These are phyloP conservation scores for Thelaira solivaga DNA, from an alignment of 2,888 invertebrate species.

Conservation along the genomic window DNA sequence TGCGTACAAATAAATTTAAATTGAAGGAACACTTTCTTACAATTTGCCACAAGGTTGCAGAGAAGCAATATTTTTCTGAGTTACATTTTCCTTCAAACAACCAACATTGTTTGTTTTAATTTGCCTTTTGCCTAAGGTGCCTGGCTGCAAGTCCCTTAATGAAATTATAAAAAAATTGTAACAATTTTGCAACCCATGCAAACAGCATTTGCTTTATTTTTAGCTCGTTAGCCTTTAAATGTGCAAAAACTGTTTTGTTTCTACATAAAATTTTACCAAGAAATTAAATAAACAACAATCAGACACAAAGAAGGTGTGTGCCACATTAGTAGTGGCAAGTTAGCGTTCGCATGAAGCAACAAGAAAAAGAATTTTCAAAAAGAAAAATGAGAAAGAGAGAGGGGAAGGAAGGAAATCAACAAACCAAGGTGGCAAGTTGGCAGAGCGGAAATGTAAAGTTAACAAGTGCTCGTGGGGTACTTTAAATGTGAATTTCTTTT, in stretches of 20 bases:
- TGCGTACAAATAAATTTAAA: too few species aligned
- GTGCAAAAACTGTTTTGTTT: background rate
- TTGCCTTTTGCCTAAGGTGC: too few species aligned
- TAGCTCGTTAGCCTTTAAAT: slow-evolving; percentile 10
- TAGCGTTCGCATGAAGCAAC: slow-evolving; percentile 1
- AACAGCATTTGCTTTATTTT: background rate
- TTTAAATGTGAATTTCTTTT: slow-evolving; percentile 41
- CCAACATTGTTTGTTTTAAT: too few species aligned
- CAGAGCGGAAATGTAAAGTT: slow-evolving; percentile 49
- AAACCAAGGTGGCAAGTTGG: slow-evolving; percentile 56
- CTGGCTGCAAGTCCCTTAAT: too few species aligned
- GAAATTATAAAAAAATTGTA: slow-evolving; percentile 35
- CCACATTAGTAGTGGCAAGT: slow-evolving; percentile 25
- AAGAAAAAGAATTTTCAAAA: background rate
- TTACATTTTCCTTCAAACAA: too few species aligned
- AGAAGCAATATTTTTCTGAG: too few species aligned
- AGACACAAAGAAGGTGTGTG: slow-evolving; percentile 37
- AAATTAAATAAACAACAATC: slow-evolving; percentile 44
- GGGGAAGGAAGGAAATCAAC: background rate
- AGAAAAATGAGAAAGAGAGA: background rate
- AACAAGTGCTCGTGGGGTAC: slow-evolving; percentile 5
- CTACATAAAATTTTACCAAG: slow-evolving; percentile 25
- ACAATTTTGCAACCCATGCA: slow-evolving; percentile 25
- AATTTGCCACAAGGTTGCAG: too few species aligned
- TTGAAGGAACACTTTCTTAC: too few species aligned